Base-by-base conservation (phyloP, 1,140 invertebrate genomes). In the Drosophila aff. region DNA sequence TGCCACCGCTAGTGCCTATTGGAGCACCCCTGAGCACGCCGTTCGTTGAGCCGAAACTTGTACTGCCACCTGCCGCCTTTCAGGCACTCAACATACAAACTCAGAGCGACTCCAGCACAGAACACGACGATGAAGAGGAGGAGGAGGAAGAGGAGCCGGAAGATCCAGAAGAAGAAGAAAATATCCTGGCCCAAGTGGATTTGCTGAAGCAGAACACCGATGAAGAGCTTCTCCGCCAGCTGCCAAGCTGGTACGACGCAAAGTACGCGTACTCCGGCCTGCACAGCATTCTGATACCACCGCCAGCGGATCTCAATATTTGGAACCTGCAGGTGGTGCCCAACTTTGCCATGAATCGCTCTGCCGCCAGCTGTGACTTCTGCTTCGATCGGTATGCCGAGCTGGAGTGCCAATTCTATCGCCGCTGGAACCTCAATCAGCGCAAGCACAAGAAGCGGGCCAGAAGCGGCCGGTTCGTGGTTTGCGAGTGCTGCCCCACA, bases 201-300 rank as follows among this genome's bases (percentile, higher is more conserved):
- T 58, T 92, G 41, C 55, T 92, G 10, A 77, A 77, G 43, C 50
- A 67, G n/a, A 82, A 83, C 55, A 83, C 61, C 38, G 76, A 77
- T 26, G 66, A 78, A 16, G 67, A 91, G 47, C 61, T 92, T 2
- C 55, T 92, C 7, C 80, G 76, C 6, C 89, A 92, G 53, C 41
- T 91, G 66, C 90, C 92, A 60, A 76, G 73, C 63, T 92, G 92
- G 92, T 92, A 93, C 46, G 93, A 94, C 69, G 92, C 94, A 33
- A 93, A 93, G 50, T 94, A 94, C 77, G 95, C 95, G 4, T 95
- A 95, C 91, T 94, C 95, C 13, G 95, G 95, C 13, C 87, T 95
- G 60, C 95, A 95, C 87, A 95, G 94, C 77, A 95, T 95, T 74
- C 93, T 95, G 21, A 93, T 94, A 79, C 94, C 94, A 23, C 82